These are phyloP conservation scores for Lipophrys pholis DNA, from an alignment of 2,113 vertebrate genomes.

Conservation along the genomic window DNA sequence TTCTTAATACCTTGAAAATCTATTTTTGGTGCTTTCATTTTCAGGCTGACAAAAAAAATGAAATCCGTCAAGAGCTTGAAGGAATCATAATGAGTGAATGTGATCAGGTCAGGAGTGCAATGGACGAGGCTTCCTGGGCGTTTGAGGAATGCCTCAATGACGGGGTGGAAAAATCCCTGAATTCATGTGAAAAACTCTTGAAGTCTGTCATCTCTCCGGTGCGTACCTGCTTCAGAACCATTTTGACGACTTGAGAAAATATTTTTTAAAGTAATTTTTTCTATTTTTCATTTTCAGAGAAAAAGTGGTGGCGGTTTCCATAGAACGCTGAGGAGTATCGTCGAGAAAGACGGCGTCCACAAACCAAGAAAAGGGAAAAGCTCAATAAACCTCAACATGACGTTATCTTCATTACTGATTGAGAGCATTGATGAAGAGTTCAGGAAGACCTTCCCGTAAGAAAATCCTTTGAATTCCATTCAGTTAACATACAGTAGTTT, in stretches of 20 bases:
- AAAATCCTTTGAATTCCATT: no score
- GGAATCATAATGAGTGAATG: background rate
- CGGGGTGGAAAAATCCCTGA: conserved; percentile 23
- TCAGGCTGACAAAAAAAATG: conserved; percentile 1
- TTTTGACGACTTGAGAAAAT: background rate
- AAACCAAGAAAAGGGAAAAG: background rate
- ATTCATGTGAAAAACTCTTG: background rate
- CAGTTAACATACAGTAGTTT: no score
- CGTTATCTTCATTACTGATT: conserved; percentile 26
- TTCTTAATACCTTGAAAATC: no score
- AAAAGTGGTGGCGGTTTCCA: background rate
- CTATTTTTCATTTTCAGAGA: background rate
- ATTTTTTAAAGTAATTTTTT: background rate
- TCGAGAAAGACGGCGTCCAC: conserved; percentile 1
- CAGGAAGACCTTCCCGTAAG: conserved; percentile 55
- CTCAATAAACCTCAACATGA: conserved; percentile 5
- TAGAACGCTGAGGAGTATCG: background rate
- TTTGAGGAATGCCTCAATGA: conserved; percentile 20
- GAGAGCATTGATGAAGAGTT: conserved; percentile 47
- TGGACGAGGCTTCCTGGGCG: background rate
- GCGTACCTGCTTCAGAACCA: background rate
- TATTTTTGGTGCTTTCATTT: background rate
- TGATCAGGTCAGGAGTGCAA: background rate
- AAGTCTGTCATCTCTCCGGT: background rate
- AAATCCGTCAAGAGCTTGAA: background rate